A percentile compares a stretch with the other conserved stretches of the same genome.
Conservation (phyloP, 2,113 vertebrate species). For the Urocynchramus pylzowi region DNA sequence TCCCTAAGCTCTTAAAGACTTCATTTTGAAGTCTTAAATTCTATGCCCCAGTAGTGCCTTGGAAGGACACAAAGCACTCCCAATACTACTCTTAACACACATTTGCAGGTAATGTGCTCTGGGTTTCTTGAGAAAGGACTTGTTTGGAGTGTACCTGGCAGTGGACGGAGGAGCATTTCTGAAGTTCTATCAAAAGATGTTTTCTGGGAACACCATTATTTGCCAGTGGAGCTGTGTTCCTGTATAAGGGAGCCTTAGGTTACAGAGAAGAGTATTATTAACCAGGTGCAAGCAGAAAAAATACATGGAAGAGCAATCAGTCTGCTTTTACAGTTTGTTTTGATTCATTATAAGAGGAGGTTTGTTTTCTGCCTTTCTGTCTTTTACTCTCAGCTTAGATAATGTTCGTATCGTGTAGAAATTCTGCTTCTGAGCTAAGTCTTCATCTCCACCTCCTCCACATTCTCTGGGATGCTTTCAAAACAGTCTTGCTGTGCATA, state of each 20-base stretch:
- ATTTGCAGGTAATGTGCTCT: not conserved
- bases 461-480: not conserved
- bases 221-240: not conserved
- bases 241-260: not conserved
- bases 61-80: not conserved
- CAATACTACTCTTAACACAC: not conserved
- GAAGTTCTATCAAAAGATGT: not conserved
- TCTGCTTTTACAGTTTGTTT: not conserved
- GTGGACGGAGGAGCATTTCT: not conserved
- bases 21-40: not conserved
- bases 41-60: not conserved
- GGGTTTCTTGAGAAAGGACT: not conserved
- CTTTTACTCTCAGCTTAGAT: not conserved
- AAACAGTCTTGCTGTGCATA: not conserved
- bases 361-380: not conserved
- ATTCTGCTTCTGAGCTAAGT: not conserved
- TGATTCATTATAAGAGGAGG: not conserved
- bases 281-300: not conserved
- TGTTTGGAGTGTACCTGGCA: not conserved
- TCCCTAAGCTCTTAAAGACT: not conserved
- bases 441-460: not conserved
- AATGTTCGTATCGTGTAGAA: rapidly evolving
- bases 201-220: not conserved
- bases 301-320: not conserved
- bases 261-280: not conserved